These are phyloP conservation scores for Drosophila buzzatii DNA, from an alignment of 2,888 invertebrate species.

Conservation along the genomic window DNA sequence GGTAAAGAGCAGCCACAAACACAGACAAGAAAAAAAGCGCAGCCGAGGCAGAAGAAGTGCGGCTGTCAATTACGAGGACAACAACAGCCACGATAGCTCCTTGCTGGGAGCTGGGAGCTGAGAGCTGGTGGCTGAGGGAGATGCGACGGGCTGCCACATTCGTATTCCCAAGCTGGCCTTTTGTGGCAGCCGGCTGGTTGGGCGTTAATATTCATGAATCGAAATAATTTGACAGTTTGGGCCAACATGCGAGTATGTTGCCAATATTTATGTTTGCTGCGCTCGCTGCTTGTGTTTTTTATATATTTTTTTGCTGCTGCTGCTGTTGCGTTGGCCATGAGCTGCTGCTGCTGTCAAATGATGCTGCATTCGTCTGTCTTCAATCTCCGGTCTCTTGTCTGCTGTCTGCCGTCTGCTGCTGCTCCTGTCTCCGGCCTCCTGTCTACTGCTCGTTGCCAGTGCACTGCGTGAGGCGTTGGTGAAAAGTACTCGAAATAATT, in stretches of 20 bases:
- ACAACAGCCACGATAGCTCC: constrained; percentile 53
- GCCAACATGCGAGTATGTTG: constrained; percentile 81
- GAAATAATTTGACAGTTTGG: constrained; percentile 81
- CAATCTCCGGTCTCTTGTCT: constrained; percentile 33
- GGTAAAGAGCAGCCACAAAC: constrained; percentile 65
- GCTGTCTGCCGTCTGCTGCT: background rate
- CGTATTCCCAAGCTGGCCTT: constrained; percentile 41
- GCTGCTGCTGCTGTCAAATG: constrained; percentile 62
- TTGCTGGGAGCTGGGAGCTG: constrained; percentile 22
- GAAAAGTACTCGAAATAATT: constrained; percentile 82
- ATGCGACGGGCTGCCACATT: constrained; percentile 13
- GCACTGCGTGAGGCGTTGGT: constrained; percentile 82
- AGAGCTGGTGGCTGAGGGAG: constrained; percentile 9
- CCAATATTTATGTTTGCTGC: constrained; percentile 73
- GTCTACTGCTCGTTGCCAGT: constrained; percentile 17
- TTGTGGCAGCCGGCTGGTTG: constrained; percentile 51
- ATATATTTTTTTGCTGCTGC: constrained; percentile 17
- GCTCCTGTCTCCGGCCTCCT: constrained; percentile 17
- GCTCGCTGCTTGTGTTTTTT: constrained; percentile 18
- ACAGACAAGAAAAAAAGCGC: constrained; percentile 10
- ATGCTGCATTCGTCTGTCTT: constrained; percentile 34
- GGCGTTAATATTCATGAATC: constrained; percentile 82
- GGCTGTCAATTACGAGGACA: constrained; percentile 78
- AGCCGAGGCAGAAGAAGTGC: constrained; percentile 55
- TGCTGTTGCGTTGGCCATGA: constrained; percentile 47